Percentiles rank a stretch among this genome's conserved stretches.
Conservation (phyloP, 2,888 invertebrate genomes). For the Busseola fusca region DNA sequence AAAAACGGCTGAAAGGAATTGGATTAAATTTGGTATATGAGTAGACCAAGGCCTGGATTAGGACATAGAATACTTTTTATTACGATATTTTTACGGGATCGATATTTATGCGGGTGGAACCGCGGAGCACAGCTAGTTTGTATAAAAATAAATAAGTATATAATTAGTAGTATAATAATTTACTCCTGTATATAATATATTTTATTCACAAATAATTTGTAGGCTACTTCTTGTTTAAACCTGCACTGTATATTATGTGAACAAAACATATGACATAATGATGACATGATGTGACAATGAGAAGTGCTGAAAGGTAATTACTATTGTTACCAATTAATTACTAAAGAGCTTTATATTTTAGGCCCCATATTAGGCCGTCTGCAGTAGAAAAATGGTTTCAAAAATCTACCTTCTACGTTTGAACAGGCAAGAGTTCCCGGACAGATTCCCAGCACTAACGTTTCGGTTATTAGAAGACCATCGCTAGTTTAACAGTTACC, state of each 20-base stretch:
- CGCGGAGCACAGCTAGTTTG: neutral
- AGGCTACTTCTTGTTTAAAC: neutral
- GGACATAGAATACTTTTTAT: neutral
- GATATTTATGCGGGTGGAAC: neutral
- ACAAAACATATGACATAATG: neutral
- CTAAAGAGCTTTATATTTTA: neutral
- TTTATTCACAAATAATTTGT: neutral
- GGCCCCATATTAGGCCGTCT: neutral
- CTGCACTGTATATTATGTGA: neutral
- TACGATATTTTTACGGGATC: neutral
- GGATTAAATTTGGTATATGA: neutral
- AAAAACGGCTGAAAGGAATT: neutral
- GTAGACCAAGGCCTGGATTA: no score
- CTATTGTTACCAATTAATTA: neutral
- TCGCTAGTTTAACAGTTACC: neutral
- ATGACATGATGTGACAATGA: neutral
- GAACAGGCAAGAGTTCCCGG: neutral
- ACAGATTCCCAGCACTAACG: neutral
- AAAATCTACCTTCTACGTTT: neutral
- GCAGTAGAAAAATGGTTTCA: neutral
- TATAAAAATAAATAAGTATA: neutral
- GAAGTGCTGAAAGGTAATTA: neutral
- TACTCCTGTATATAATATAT: neutral
- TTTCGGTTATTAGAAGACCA: neutral
- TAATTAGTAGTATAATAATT: neutral